A percentile compares a stretch with the other conserved stretches of the same genome.
Evolutionary conservation across 2,113 vertebrate species (phyloP).

Genomic region (Mesitornis unicolor): DNA sequence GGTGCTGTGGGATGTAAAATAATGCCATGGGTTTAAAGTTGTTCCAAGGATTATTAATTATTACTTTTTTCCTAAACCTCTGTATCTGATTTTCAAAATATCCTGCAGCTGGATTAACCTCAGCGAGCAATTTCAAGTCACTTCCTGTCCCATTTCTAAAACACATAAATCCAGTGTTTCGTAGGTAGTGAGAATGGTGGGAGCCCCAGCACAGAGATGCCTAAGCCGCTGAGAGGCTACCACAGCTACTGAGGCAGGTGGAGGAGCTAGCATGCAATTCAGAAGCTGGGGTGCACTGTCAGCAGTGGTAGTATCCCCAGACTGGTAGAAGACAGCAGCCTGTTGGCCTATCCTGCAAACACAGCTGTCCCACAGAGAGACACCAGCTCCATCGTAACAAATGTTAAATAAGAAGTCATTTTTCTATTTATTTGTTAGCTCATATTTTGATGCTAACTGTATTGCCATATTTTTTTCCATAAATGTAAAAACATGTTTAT

Average conservation of each 20-base stretch:
- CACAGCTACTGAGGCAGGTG: background rate
- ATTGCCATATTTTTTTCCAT: background rate
- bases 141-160: background rate
- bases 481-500: background rate
- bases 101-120: background rate
- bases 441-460: background rate
- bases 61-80: background rate
- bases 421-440: background rate
- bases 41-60: background rate
- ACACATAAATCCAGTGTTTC: background rate
- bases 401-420: background rate
- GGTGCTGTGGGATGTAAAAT: background rate
- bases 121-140: background rate
- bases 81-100: background rate
- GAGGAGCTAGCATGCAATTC: background rate
- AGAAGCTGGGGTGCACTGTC: background rate
- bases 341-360: background rate
- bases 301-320: background rate
- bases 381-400: background rate
- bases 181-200: background rate
- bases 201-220: background rate
- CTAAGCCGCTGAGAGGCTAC: background rate
- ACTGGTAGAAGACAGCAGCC: background rate
- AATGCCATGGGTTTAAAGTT: background rate
- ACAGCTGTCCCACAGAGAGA: background rate